These are phyloP conservation scores for Rhabdomys dilectus DNA, from an alignment of 2,113 vertebrate genomes.

Conservation along the genomic window DNA sequence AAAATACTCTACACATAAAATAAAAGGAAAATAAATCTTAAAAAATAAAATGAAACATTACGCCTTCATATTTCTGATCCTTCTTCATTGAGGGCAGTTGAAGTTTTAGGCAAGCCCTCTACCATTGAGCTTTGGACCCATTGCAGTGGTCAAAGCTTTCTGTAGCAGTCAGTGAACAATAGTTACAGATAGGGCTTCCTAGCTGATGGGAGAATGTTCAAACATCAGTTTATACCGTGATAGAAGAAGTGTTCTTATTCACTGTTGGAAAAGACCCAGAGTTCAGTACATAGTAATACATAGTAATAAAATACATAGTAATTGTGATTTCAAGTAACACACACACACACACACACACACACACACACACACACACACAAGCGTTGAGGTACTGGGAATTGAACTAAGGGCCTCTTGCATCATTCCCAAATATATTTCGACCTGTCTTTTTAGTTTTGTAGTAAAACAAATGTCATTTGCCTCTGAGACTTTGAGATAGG, in stretches of 20 bases:
- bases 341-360: background rate
- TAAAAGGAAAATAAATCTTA: background rate
- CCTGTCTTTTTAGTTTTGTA: background rate
- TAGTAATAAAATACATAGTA: background rate
- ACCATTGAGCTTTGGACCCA: background rate
- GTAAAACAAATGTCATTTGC: constrained; percentile 5
- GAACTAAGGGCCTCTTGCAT: background rate
- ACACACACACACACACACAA: background rate
- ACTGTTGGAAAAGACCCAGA: background rate
- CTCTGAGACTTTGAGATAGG: background rate
- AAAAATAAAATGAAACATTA: background rate
- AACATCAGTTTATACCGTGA: background rate
- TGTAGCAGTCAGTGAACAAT: background rate
- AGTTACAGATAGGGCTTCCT: background rate
- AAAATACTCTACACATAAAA: background rate
- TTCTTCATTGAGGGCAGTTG: background rate
- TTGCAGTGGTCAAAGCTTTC: background rate
- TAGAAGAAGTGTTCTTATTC: constrained; percentile 41
- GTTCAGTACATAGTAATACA: background rate
- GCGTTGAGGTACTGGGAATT: no score
- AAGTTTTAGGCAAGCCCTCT: background rate
- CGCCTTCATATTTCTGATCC: background rate
- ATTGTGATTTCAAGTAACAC: background rate
- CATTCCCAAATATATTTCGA: background rate
- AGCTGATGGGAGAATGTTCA: background rate